Conservation (phyloP, 2,797 vertebrate species). For the Semaprochilodus insignis region DNA sequence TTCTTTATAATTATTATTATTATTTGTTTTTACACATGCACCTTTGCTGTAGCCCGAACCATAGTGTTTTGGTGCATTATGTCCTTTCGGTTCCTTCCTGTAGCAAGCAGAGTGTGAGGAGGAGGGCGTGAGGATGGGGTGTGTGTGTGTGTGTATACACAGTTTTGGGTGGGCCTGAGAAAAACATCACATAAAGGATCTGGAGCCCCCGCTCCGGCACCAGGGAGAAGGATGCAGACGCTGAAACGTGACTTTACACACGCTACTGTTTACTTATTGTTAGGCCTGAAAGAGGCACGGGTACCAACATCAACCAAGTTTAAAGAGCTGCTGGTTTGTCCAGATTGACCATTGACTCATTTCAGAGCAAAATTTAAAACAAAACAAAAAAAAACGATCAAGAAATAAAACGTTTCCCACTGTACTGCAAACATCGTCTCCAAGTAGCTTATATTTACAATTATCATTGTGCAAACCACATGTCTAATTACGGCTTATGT, state of each 20-base stretch:
- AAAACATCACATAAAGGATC: constrained; percentile 22
- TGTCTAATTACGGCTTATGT: no score
- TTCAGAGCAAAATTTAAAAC: not conserved
- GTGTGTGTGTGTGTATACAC: constrained; percentile 1
- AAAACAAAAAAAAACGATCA: not conserved
- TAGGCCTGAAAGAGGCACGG: not conserved
- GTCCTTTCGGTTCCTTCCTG: constrained; percentile 12
- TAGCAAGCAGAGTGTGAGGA: not conserved
- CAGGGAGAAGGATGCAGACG: not conserved
- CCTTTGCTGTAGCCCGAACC: not conserved
- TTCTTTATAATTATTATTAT: not conserved
- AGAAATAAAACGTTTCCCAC: not conserved
- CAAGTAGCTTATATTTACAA: no score
- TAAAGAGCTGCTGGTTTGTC: not conserved
- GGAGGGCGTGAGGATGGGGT: not conserved
- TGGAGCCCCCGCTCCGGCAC: constrained; percentile 3
- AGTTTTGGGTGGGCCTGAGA: not conserved
- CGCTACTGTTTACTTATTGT: constrained; percentile 3
- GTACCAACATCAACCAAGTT: not conserved
- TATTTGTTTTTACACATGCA: not conserved
- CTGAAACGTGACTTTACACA: constrained; percentile 23
- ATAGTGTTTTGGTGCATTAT: not conserved
- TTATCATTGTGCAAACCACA: no score
- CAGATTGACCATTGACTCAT: not conserved
- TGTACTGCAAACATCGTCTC: not conserved